phyloP scores from a whole-genome alignment of 2,797 vertebrate species.

The Parotocinclus haroldoi region DNA sequence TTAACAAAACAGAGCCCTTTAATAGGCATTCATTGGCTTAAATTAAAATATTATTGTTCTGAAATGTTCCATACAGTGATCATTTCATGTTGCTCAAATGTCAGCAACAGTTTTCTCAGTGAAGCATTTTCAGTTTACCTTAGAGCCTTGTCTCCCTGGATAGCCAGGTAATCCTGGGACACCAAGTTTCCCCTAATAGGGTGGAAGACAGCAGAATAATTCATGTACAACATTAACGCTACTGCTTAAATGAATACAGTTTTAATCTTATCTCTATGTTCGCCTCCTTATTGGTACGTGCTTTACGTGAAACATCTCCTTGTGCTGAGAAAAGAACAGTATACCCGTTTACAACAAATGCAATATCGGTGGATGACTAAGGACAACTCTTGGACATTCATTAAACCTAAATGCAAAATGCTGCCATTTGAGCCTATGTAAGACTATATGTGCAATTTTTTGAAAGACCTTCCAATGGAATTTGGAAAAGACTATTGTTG shows the following conservation, averaged over 20 bases:
- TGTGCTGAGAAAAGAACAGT: no score
- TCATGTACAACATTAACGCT: no score
- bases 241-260: no score
- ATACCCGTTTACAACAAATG: no score
- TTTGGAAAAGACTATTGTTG: neutral
- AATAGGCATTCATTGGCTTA: constrained; percentile 64
- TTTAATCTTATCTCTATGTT: no score
- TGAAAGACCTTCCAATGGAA: neutral
- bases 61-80: constrained; percentile 37
- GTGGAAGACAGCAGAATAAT: constrained; percentile 1
- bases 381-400: no score
- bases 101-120: neutral
- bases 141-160: constrained; percentile 84
- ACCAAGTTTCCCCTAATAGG: constrained; percentile 83
- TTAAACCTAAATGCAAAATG: no score
- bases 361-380: no score
- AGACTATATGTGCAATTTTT: no score
- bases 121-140: constrained; percentile 72
- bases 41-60: constrained; percentile 57
- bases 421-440: no score
- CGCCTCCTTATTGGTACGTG: no score
- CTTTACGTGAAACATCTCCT: no score
- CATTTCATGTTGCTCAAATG: neutral
- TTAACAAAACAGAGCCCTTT: constrained; percentile 66
- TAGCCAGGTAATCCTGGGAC: constrained; percentile 90